Conservation (phyloP, 2,797 vertebrate species). For the Argya squamiceps region DNA sequence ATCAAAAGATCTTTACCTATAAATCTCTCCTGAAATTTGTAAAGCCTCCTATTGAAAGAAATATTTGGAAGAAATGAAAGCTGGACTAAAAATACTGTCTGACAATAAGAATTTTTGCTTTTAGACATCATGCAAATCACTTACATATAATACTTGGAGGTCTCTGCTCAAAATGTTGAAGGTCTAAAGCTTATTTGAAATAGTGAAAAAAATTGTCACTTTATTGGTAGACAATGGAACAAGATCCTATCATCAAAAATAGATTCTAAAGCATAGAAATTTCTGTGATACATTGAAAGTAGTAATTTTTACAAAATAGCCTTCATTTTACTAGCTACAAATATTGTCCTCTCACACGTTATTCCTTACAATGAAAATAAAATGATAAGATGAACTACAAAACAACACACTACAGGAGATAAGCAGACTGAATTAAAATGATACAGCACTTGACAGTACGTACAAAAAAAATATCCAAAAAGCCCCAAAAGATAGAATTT, state of each 20-base stretch:
- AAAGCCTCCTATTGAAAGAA: not conserved
- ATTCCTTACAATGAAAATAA: not conserved
- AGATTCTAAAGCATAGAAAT: not conserved
- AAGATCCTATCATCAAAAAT: not conserved
- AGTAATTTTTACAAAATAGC: not conserved
- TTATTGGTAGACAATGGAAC: not conserved
- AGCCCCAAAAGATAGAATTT: accelerated
- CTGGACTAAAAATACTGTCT: not conserved
- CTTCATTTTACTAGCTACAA: not conserved
- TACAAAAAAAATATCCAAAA: accelerated
- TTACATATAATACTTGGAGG: not conserved
- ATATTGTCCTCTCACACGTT: not conserved
- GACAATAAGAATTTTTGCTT: not conserved
- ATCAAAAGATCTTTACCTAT: not conserved
- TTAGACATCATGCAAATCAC: not conserved
- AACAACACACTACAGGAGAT: not conserved
- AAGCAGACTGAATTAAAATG: not conserved
- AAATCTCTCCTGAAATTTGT: not conserved
- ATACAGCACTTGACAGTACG: not conserved
- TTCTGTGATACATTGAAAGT: not conserved
- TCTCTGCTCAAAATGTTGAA: not conserved
- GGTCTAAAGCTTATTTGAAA: not conserved
- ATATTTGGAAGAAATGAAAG: not conserved
- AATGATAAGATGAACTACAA: not conserved
- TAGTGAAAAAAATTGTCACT: not conserved